Evolutionary conservation across 2,113 vertebrate genomes (phyloP).

Genomic region (Amphilophus citrinellus): DNA sequence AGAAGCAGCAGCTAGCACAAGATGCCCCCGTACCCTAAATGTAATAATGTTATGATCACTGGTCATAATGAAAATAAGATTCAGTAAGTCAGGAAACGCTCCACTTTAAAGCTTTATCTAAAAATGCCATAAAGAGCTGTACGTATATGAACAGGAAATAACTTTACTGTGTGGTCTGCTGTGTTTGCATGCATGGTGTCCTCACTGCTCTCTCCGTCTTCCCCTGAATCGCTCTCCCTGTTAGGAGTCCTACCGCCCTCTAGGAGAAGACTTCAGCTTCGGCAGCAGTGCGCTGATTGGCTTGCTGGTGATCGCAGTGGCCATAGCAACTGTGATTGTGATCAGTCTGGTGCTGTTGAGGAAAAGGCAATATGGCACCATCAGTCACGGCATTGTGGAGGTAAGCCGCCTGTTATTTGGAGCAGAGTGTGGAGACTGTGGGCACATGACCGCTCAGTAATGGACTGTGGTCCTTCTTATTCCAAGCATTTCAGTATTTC

Average conservation of each 20-base stretch:
- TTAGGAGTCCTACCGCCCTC: slow-evolving; percentile 87
- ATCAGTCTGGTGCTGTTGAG: slow-evolving; percentile 97
- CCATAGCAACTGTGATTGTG: slow-evolving; percentile 95
- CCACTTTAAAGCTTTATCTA: not conserved
- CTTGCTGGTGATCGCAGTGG: slow-evolving; percentile 94
- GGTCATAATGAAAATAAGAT: not conserved
- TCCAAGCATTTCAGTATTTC: not conserved
- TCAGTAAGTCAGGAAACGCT: too few species aligned
- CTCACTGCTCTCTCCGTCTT: slow-evolving; percentile 30
- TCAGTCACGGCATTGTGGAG: slow-evolving; percentile 99
- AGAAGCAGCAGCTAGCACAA: not conserved
- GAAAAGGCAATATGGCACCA: slow-evolving; percentile 96
- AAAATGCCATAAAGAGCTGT: too few species aligned
- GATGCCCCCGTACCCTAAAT: not conserved
- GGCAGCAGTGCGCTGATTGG: slow-evolving; percentile 94
- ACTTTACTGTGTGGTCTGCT: not conserved
- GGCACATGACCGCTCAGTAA: not conserved
- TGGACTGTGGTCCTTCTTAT: not conserved
- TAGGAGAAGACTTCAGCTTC: slow-evolving; percentile 92
- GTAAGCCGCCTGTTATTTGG: slow-evolving; percentile 77
- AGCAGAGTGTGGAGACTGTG: not conserved
- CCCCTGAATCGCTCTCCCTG: slow-evolving; percentile 19
- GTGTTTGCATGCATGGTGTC: not conserved
- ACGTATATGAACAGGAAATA: not conserved
- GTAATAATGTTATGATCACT: not conserved